Conservation (phyloP, 1,140 invertebrate genomes). For the Drosophila bifasciata region DNA sequence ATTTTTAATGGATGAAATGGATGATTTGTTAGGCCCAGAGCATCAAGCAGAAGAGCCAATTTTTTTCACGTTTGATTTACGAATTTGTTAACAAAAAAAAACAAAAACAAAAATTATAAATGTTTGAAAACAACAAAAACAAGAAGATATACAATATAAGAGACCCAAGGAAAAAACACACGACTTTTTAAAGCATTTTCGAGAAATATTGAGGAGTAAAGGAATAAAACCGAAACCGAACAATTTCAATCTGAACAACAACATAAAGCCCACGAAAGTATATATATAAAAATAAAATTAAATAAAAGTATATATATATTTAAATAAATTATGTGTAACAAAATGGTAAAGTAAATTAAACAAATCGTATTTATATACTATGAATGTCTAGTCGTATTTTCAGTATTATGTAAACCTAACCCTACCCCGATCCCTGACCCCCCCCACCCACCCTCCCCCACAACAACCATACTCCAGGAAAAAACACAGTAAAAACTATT, state of each 20-base stretch:
- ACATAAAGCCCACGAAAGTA: slow-evolving; percentile 76
- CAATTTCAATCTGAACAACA: slow-evolving; percentile 74
- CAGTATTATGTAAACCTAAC: slow-evolving; percentile 77
- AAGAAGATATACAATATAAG: slow-evolving; percentile 16
- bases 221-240: slow-evolving; percentile 53
- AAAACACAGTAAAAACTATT: slow-evolving; percentile 39
- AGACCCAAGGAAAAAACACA: slow-evolving; percentile 29
- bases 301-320: slow-evolving; percentile 62
- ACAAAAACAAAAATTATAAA: slow-evolving; percentile 17
- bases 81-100: slow-evolving; percentile 52
- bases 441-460: background rate
- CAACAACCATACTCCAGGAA: slow-evolving; percentile 10
- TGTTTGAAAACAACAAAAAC: slow-evolving; percentile 14
- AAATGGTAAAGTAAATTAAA: slow-evolving; percentile 51
- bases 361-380: slow-evolving; percentile 79
- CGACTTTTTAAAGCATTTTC: slow-evolving; percentile 77
- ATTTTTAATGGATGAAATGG: slow-evolving; percentile 45
- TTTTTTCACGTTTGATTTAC: slow-evolving; percentile 41
- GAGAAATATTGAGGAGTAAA: slow-evolving; percentile 63
- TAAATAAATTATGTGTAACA: slow-evolving; percentile 62
- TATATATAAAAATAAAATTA: slow-evolving; percentile 58
- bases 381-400: slow-evolving; percentile 84
- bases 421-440: background rate
- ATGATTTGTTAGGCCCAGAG: slow-evolving; percentile 60
- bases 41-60: slow-evolving; percentile 31